A percentile compares a stretch with the other conserved stretches of the same genome.
Conservation (phyloP, 2,113 vertebrate species). For the rabbit (Oryctolagus cuniculus) region mOryCun1.1 NC_091432.1:144247001-144247500, state of each 20-base stretch:
- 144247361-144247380: neutral
- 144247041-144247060: neutral
- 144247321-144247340: neutral
- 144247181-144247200: neutral
- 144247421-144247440: too few relatives aligned
- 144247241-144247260: neutral
- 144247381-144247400: neutral
- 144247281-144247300: neutral
- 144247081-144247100: constrained; percentile 32
- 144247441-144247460: too few relatives aligned
- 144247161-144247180: constrained; percentile 16
- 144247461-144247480: too few relatives aligned
- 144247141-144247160: constrained; percentile 9
- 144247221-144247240: neutral
- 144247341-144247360: neutral
- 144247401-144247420: too few relatives aligned
- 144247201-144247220: neutral
- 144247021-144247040: neutral
- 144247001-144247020: neutral
- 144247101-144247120: constrained; percentile 51
- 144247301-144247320: neutral
- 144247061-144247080: constrained; percentile 19
- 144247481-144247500: too few relatives aligned
- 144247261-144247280: neutral
- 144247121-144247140: constrained; percentile 56